Percentiles rank a stretch among this genome's conserved stretches.
phyloP scores from a whole-genome alignment of 2,888 invertebrate species.

The Agonopterix arenella region DNA sequence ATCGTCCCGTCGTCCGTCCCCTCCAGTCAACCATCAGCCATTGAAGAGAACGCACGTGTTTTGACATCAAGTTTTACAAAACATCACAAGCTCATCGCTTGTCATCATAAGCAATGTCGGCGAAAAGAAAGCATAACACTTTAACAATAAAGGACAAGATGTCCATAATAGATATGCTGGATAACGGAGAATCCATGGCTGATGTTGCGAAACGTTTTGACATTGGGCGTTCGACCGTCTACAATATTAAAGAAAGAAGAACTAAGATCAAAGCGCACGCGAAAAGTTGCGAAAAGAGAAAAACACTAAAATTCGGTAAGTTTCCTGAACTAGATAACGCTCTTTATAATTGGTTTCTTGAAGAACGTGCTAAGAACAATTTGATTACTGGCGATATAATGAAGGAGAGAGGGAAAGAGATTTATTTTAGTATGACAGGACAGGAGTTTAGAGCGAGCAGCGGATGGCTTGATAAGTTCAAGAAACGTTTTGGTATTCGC shows the following conservation, averaged over 20 bases:
- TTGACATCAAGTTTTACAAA: not conserved
- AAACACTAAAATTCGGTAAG: slow-evolving; percentile 24
- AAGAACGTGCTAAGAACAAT: slow-evolving; percentile 21
- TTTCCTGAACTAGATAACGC: slow-evolving; percentile 25
- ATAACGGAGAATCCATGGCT: not conserved
- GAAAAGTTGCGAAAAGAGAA: slow-evolving; percentile 20
- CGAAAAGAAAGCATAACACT: not conserved
- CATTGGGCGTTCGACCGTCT: slow-evolving; percentile 1
- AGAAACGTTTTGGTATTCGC: slow-evolving; percentile 26
- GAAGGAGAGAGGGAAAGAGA: slow-evolving; percentile 25
- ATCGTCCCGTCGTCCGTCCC: not conserved
- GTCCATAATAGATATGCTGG: not conserved
- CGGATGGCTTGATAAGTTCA: slow-evolving; percentile 33
- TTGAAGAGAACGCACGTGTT: not conserved
- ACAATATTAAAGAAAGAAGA: slow-evolving; percentile 10
- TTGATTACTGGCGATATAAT: slow-evolving; percentile 25
- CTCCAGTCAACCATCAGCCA: not conserved
- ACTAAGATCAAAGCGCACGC: slow-evolving; percentile 20
- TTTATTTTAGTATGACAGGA: slow-evolving; percentile 25
- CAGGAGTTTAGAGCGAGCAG: slow-evolving; percentile 29
- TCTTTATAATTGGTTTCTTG: slow-evolving; percentile 24
- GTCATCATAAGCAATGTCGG: not conserved
- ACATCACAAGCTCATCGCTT: no score
- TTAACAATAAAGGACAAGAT: slow-evolving; percentile 2
- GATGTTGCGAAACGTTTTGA: not conserved